phyloP scores from a whole-genome alignment of 2,888 invertebrate species.

The Vesta saturnalis region DNA sequence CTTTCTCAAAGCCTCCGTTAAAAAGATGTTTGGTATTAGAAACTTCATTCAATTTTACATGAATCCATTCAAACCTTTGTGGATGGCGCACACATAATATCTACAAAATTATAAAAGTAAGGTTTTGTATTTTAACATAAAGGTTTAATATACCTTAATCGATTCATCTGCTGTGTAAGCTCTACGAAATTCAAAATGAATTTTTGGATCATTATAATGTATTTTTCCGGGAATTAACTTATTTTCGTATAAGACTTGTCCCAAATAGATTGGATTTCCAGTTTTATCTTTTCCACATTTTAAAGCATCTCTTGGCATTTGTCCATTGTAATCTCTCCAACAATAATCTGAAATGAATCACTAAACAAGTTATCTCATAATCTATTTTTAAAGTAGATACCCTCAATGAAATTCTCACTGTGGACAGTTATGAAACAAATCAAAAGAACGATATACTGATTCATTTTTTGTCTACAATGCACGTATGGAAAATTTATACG shows the following conservation, averaged over 20 bases:
- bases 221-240: slow-evolving; percentile 33
- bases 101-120: slow-evolving; percentile 3
- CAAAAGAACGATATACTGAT: neutral
- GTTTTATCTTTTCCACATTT: slow-evolving; percentile 23
- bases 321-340: slow-evolving; percentile 31
- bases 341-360: slow-evolving; percentile 23
- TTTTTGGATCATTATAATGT: slow-evolving; percentile 16
- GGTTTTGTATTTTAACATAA: neutral
- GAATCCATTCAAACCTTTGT: slow-evolving; percentile 24
- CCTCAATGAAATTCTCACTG: neutral
- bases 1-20: slow-evolving; percentile 27
- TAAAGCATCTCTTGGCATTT: slow-evolving; percentile 30
- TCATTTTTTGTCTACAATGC: too few relatives aligned
- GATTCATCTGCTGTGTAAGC: slow-evolving; percentile 21
- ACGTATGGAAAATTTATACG: too few relatives aligned
- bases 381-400: neutral
- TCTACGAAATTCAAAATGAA: slow-evolving; percentile 24
- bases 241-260: slow-evolving; percentile 30
- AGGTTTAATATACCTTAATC: slow-evolving; percentile 19
- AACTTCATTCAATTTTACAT: slow-evolving; percentile 5
- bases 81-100: slow-evolving; percentile 25
- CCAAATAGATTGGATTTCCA: slow-evolving; percentile 33
- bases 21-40: slow-evolving; percentile 21
- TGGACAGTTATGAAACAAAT: neutral
- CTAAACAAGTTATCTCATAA: neutral